phyloP scores from a whole-genome alignment of 2,888 invertebrate species.

The Agonum fuliginosum region DNA sequence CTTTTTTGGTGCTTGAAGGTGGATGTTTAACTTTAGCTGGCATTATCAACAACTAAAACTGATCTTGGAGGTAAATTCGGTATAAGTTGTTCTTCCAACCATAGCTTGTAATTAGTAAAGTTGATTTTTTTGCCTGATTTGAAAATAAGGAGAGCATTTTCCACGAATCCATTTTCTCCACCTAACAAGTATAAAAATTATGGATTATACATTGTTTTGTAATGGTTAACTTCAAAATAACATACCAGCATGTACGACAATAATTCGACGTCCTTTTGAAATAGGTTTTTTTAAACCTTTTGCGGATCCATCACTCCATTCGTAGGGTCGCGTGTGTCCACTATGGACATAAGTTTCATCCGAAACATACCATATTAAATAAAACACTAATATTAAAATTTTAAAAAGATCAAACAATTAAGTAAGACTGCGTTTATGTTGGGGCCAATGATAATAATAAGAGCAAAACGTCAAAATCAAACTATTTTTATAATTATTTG shows the following conservation, averaged over 20 bases:
- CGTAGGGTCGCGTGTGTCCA: not conserved
- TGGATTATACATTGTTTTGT: not conserved
- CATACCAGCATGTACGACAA: not conserved
- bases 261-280: not conserved
- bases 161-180: not conserved
- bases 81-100: slow-evolving; percentile 50
- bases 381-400: not conserved
- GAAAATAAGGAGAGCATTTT: not conserved
- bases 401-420: not conserved
- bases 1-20: slow-evolving; percentile 56
- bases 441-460: too few species aligned
- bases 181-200: not conserved
- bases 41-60: slow-evolving; percentile 64
- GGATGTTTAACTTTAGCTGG: slow-evolving; percentile 61
- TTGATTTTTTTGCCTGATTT: not conserved
- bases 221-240: not conserved
- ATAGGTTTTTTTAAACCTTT: not conserved
- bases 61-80: slow-evolving; percentile 62
- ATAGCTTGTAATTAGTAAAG: slow-evolving; percentile 20
- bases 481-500: too few species aligned
- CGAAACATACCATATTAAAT: not conserved
- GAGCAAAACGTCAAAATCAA: too few species aligned
- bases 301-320: not conserved
- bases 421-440: not conserved
- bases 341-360: not conserved